phyloP scores from a whole-genome alignment of 1,140 invertebrate genomes.

The Drosophila nannoptera region DNA sequence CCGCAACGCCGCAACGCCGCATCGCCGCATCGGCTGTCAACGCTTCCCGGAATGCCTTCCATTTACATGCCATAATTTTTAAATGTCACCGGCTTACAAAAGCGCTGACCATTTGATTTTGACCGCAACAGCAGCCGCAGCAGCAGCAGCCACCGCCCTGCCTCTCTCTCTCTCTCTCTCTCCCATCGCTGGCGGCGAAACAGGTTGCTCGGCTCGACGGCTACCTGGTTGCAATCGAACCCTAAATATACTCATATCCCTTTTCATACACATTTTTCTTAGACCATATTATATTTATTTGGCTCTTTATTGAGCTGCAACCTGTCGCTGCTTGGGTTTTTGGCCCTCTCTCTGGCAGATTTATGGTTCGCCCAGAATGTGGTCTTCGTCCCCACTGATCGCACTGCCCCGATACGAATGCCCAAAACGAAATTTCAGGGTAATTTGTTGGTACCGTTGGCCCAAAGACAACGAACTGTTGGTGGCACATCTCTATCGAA shows the following conservation, averaged over 20 bases:
- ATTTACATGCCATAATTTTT: constrained; percentile 78
- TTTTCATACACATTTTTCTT: constrained; percentile 45
- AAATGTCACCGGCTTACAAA: constrained; percentile 76
- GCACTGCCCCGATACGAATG: constrained; percentile 47
- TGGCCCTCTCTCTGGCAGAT: constrained; percentile 54
- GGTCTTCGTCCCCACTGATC: constrained; percentile 35
- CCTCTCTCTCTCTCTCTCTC: neutral
- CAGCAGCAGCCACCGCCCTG: constrained; percentile 3
- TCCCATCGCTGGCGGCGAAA: constrained; percentile 17
- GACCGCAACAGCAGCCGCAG: constrained; percentile 43
- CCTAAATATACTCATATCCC: constrained; percentile 75
- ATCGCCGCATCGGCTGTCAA: constrained; percentile 54
- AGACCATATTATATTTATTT: constrained; percentile 74
- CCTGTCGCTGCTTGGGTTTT: constrained; percentile 59
- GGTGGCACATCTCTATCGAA: constrained; percentile 48
- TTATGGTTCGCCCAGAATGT: constrained; percentile 55
- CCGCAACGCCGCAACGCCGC: too few relatives aligned
- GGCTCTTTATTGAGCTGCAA: constrained; percentile 75
- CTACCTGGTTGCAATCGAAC: constrained; percentile 44
- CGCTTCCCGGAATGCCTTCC: constrained; percentile 70
- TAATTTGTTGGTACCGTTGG: constrained; percentile 65
- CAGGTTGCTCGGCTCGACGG: constrained; percentile 45
- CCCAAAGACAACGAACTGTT: constrained; percentile 54
- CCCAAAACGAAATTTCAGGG: constrained; percentile 59
- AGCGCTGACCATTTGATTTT: constrained; percentile 72